phyloP scores from a whole-genome alignment of 2,888 invertebrate species.

The Autographa gamma region DNA sequence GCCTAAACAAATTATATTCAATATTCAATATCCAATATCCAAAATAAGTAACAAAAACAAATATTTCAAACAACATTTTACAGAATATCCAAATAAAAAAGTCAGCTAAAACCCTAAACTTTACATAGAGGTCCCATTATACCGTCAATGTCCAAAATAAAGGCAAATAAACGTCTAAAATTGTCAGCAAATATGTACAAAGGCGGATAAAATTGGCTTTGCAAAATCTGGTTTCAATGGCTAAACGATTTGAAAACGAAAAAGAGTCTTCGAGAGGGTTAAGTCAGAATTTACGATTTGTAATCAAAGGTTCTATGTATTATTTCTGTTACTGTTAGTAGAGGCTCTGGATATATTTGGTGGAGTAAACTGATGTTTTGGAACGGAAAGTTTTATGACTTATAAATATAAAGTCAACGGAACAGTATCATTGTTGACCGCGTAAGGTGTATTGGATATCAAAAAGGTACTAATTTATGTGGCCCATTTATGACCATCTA shows the following conservation, averaged over 20 bases:
- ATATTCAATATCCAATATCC: neutral
- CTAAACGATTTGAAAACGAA: slow-evolving; percentile 1
- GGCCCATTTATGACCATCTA: too few species aligned
- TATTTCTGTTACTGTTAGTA: neutral
- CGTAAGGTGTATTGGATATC: too few species aligned
- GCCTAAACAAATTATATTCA: neutral
- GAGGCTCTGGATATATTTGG: neutral
- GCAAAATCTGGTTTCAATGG: slow-evolving; percentile 10
- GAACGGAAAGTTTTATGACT: neutral
- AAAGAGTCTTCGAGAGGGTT: slow-evolving; percentile 4
- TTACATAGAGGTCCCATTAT: slow-evolving; percentile 48
- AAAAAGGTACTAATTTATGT: too few species aligned
- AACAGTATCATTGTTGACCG: neutral
- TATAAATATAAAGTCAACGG: neutral
- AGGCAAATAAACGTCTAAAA: slow-evolving; percentile 45
- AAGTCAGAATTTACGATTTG: slow-evolving; percentile 1
- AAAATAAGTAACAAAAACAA: neutral
- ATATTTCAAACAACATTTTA: neutral
- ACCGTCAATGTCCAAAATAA: slow-evolving; percentile 17
- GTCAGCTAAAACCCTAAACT: slow-evolving; percentile 41
- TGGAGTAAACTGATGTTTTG: neutral
- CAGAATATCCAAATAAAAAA: slow-evolving; percentile 43
- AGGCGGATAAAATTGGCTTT: slow-evolving; percentile 40
- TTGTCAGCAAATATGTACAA: slow-evolving; percentile 50
- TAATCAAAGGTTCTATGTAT: slow-evolving; percentile 4